These are phyloP conservation scores for Laticauda laticaudata DNA, from an alignment of 2,113 vertebrate genomes.

Conservation along the genomic window DNA sequence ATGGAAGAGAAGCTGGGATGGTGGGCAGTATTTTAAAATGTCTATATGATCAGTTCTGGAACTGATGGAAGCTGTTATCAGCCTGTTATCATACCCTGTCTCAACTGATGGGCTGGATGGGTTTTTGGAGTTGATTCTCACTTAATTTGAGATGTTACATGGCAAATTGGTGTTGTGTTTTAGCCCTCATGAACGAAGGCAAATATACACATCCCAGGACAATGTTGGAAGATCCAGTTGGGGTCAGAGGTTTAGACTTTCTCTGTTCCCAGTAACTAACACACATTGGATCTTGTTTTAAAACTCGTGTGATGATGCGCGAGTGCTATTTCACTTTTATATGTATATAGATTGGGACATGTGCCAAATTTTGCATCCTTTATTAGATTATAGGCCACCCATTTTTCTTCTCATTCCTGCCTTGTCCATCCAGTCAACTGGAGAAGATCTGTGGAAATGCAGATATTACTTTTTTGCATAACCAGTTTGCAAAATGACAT, in stretches of 20 bases:
- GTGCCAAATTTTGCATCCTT: not conserved
- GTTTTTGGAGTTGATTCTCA: not conserved
- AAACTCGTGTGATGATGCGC: not conserved
- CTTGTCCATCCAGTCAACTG: constrained; percentile 27
- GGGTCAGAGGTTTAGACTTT: not conserved
- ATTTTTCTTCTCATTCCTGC: not conserved
- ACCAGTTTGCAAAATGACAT: constrained; percentile 48
- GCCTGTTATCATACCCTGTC: not conserved
- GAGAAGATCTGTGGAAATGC: constrained; percentile 48
- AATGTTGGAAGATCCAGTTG: not conserved
- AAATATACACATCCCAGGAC: not conserved
- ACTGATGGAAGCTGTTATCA: not conserved
- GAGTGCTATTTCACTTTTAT: too few relatives aligned
- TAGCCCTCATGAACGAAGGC: constrained; percentile 14
- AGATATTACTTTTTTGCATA: constrained; percentile 39
- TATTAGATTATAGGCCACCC: constrained; percentile 26
- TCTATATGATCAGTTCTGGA: not conserved
- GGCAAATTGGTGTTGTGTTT: constrained; percentile 2
- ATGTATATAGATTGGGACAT: not conserved
- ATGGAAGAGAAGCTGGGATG: not conserved
- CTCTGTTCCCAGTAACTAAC: not conserved
- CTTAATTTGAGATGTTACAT: not conserved
- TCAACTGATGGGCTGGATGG: not conserved
- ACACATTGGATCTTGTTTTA: constrained; percentile 11
- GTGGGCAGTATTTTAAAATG: not conserved